A percentile compares a stretch with the other conserved stretches of the same genome.
phyloP scores from a whole-genome alignment of 64 coral and sea anemone species.

The Trachythela sp. region DNA sequence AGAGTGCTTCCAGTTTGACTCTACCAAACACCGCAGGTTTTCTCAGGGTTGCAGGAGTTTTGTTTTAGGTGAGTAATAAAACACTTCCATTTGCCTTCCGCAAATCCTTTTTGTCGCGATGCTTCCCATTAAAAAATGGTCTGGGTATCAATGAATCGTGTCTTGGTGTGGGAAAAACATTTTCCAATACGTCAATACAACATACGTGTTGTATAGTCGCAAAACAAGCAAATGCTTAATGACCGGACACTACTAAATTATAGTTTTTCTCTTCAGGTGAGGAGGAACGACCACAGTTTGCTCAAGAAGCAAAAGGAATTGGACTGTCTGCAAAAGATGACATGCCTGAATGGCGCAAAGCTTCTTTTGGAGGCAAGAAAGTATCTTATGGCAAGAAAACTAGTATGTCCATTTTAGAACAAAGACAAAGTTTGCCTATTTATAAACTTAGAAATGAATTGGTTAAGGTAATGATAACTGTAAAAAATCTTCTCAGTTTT shows the following conservation, averaged over 20 bases:
- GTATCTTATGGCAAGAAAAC: constrained; percentile 96
- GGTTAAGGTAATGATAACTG: constrained; percentile 63
- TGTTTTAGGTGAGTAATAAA: too few relatives aligned
- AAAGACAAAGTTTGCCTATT: constrained; percentile 91
- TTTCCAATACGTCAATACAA: too few relatives aligned
- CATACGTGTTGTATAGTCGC: too few relatives aligned
- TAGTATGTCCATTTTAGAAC: constrained; percentile 75
- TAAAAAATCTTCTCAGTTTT: not conserved
- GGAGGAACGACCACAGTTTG: constrained; percentile 76
- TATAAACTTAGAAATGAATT: constrained; percentile 90
- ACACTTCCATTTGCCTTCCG: too few relatives aligned
- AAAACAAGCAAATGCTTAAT: not conserved
- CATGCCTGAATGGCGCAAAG: constrained; percentile 96
- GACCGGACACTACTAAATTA: not conserved
- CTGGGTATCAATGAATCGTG: too few relatives aligned
- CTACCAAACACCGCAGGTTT: too few relatives aligned
- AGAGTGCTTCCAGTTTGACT: too few relatives aligned
- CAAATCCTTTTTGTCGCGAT: too few relatives aligned
- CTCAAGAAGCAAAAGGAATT: constrained; percentile 75
- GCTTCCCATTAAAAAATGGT: too few relatives aligned
- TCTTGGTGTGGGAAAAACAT: too few relatives aligned
- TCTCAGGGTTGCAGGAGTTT: too few relatives aligned
- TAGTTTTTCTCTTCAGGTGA: constrained; percentile 37
- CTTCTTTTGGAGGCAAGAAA: constrained; percentile 97
- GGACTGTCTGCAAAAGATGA: constrained; percentile 76